These are phyloP conservation scores for Petromus typicus DNA, from an alignment of 2,113 vertebrate genomes.

Conservation along the genomic window DNA sequence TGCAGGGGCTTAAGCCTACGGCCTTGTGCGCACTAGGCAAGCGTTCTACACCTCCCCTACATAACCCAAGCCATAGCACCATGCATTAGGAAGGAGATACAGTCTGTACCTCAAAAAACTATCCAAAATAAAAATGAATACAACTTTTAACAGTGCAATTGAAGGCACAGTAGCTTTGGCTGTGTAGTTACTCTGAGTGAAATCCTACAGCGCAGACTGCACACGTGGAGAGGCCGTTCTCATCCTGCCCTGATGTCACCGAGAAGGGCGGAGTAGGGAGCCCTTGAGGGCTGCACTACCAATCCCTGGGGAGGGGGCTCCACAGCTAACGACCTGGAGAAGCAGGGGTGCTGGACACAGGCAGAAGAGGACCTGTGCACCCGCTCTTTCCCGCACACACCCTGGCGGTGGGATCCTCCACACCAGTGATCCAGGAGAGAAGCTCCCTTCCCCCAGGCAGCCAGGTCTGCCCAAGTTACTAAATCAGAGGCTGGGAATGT, in stretches of 20 bases:
- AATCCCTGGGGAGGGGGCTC: neutral
- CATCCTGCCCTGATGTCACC: neutral
- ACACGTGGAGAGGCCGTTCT: neutral
- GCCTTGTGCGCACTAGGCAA: neutral
- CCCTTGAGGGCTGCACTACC: neutral
- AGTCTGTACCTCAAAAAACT: slow-evolving; percentile 4
- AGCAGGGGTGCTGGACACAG: neutral
- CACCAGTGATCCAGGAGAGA: neutral
- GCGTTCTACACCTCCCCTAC: neutral
- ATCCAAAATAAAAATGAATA: slow-evolving; percentile 1
- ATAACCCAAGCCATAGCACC: neutral
- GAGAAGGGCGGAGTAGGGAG: neutral
- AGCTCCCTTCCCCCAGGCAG: neutral
- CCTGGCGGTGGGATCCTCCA: no score
- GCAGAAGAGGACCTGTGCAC: neutral
- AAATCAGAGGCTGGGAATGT: slow-evolving; percentile 70
- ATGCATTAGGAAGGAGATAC: neutral
- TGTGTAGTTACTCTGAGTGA: neutral
- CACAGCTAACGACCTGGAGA: neutral
- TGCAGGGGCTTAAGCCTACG: neutral
- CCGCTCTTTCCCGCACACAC: neutral
- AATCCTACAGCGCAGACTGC: neutral
- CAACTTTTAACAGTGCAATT: neutral
- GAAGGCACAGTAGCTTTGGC: neutral
- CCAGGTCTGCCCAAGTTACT: slow-evolving; percentile 59